Conservation (phyloP, 2,888 invertebrate genomes). For the Notodonta ziczac region DNA sequence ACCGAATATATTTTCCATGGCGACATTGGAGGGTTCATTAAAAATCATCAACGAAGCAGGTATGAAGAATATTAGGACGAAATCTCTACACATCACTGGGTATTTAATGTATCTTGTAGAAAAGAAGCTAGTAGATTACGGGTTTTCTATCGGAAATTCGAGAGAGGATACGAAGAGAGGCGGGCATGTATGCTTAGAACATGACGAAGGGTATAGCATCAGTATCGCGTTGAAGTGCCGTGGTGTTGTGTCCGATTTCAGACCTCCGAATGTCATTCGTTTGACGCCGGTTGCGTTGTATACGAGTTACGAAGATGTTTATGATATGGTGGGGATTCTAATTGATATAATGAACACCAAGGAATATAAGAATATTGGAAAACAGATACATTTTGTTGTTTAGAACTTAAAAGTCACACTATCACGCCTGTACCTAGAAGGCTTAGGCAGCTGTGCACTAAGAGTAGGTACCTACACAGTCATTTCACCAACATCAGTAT, state of each 20-base stretch:
- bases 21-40: constrained; percentile 65
- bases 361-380: constrained; percentile 52
- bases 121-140: constrained; percentile 50
- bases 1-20: constrained; percentile 65
- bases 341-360: constrained; percentile 56
- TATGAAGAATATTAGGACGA: constrained; percentile 60
- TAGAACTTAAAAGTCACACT: no score
- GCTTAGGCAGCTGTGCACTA: no score
- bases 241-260: constrained; percentile 64
- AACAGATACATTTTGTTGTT: not conserved
- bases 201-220: constrained; percentile 68
- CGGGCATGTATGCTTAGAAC: constrained; percentile 69
- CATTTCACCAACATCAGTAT: no score
- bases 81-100: constrained; percentile 69
- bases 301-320: constrained; percentile 67
- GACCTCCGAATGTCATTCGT: constrained; percentile 69
- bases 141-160: constrained; percentile 63
- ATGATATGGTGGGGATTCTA: constrained; percentile 59
- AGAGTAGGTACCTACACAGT: no score
- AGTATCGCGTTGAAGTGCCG: constrained; percentile 60
- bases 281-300: constrained; percentile 67
- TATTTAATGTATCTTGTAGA: constrained; percentile 72
- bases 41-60: constrained; percentile 65
- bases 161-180: constrained; percentile 62
- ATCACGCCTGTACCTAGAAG: no score